Base-by-base conservation (phyloP, 64 coral and sea anemone genomes). In the Pocillopora damicornis region DNA sequence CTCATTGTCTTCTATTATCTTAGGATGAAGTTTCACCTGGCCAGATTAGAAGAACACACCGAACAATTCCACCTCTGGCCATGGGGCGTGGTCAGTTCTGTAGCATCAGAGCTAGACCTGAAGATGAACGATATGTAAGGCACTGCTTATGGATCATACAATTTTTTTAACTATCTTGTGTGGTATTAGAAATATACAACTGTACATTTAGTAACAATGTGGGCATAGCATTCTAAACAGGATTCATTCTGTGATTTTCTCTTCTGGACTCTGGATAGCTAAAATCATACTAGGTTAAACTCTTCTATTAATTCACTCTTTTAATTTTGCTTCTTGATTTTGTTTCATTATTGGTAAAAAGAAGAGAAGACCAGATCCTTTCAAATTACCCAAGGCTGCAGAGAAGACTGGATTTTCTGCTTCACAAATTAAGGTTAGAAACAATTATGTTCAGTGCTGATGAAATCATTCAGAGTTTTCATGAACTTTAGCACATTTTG, bases 331-430 rank as follows among this genome's bases (percentile, higher is more conserved):
- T 25, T n/a, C 20, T 71, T 71, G 67, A 71, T 25, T 26, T 71
- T 71, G n/a, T 85, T 85, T 20, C 71, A 12, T n/a, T 23, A 2
- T 18, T 18, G 51, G 4, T 82, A n/a, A 16, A 18, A 18, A 85
- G 94, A 95, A 69, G 86, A 60, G 18, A n/a, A 87, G 76, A 62
- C n/a, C 36, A 60, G 75, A 93, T 42, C 94, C 94, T 1, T 92
- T 93, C 81, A 92, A 88, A 59, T 60, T 64, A 4, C 91, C 92
- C 14, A 96, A 92, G 80, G 88, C 91, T 73, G 81, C 88, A 62
- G 91, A 96, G 76, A 96, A 96, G 76, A 86, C 79, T 56, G 94
- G 94, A 35, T 96, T 96, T 62, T 89, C 94, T 82, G 87, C 91
- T 73, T 89, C 92, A 65, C 86, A 78, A 87, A 90, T 96, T 14